Evolutionary conservation across 2,113 vertebrate genomes (phyloP), one percentile per base, ranked within the genome.

Genomic region (Eulacestoma nigropectus): DNA sequence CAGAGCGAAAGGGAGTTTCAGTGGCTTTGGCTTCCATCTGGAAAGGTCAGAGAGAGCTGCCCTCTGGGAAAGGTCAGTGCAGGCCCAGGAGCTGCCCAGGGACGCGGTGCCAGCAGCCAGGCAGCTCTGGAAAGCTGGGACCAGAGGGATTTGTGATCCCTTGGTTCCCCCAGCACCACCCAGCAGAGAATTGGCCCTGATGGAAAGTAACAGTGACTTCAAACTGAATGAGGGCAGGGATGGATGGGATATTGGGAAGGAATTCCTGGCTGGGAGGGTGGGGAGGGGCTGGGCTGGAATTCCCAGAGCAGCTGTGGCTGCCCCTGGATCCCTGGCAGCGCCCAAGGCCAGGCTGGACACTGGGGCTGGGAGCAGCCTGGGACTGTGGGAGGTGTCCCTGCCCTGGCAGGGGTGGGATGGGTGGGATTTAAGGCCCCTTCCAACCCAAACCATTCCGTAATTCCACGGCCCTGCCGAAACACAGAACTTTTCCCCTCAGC

Each of bases 371-470:
- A n/a, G 22, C 79, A n/a, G 7, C 57, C 78, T 63, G 81, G 81
- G 27, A 18, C 23, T 33, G 59, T 41, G 60, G 82, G 50, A 85
- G 69, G 41, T 15, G 82, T 64, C 82, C 41, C 69, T 84, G 82
- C 49, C 59, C 29, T 7, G 42, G 41, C 39, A 35, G 49, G 41
- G 49, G 2, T 13, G 49, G n/a, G 4, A 4, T 6, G 29, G 60
- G 42, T 3, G 52, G 26, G 13, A 1, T 76, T 17, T 59, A 0
- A 17, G 26, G 6, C 25, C 44, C 25, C 2, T 41, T 39, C 8
- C 1, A 1, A 13, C 29, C 15, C 41, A 47, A 49, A 6, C 16
- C 42, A 56, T 13, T 16, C 35, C 7, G 7, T 5, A 23, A 55
- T 55, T 42, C 21, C 21, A 13, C 7, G 11, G 41, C 16, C 29